These are phyloP conservation scores for Pyrrhia umbra DNA, from an alignment of 2,888 invertebrate genomes.

Conservation along the genomic window DNA sequence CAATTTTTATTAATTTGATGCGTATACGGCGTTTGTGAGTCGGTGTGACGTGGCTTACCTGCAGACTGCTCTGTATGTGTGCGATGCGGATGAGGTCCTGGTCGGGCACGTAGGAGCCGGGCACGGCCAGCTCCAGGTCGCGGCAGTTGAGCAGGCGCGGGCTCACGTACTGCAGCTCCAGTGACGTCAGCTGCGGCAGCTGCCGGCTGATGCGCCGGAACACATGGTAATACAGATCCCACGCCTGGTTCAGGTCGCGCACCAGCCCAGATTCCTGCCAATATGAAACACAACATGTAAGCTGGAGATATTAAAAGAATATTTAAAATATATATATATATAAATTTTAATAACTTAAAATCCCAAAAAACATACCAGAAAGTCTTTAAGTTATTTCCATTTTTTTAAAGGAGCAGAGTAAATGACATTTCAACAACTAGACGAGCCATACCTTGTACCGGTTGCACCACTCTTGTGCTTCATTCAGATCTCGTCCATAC, in stretches of 20 bases:
- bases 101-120: conserved; percentile 99
- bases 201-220: conserved; percentile 99
- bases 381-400: too few relatives aligned
- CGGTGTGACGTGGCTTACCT: conserved; percentile 91
- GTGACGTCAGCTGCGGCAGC: conserved; percentile 96
- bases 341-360: too few relatives aligned
- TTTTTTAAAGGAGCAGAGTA: too few relatives aligned
- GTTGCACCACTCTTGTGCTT: conserved; percentile 99
- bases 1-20: too few relatives aligned
- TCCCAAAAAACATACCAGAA: too few relatives aligned
- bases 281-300: not conserved
- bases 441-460: conserved; percentile 92
- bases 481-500: conserved; percentile 97
- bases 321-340: not conserved
- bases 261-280: conserved; percentile 93
- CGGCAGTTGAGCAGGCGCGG: conserved; percentile 97
- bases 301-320: not conserved
- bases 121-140: conserved; percentile 98
- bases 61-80: conserved; percentile 96
- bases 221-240: conserved; percentile 99
- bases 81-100: conserved; percentile 97
- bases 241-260: conserved; percentile 98
- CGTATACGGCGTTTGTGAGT: too few relatives aligned
- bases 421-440: too few relatives aligned
- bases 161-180: conserved; percentile 98